Percentiles rank a stretch among this genome's conserved stretches.
phyloP scores from a whole-genome alignment of 2,113 vertebrate genomes.

The Pangasianodon hypophthalmus region DNA sequence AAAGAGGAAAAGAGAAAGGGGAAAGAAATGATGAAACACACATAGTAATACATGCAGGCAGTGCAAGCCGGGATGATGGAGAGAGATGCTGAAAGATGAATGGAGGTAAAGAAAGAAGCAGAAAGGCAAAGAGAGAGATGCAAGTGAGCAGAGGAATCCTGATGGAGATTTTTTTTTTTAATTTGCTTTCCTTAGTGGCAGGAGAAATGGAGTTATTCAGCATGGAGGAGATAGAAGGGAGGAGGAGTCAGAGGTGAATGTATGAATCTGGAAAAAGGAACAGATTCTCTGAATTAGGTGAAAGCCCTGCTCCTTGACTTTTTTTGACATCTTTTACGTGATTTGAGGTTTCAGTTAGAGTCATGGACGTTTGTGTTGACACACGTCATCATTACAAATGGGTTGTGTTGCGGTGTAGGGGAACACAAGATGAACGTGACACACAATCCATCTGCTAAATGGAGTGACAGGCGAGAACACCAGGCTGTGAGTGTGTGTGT shows the following conservation, averaged over 20 bases:
- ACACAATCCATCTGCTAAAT: constrained; percentile 48
- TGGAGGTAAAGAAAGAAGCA: neutral
- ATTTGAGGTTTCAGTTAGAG: constrained; percentile 40
- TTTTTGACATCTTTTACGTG: neutral
- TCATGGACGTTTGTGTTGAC: constrained; percentile 44
- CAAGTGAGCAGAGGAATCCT: neutral
- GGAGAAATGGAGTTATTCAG: constrained; percentile 32
- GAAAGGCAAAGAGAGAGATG: neutral
- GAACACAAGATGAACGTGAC: constrained; percentile 27
- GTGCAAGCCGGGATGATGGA: constrained; percentile 3
- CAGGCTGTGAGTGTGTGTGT: neutral
- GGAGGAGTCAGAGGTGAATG: neutral
- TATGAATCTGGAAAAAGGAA: neutral
- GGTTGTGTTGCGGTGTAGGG: constrained; percentile 27
- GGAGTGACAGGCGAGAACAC: constrained; percentile 31
- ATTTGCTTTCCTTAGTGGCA: constrained; percentile 18
- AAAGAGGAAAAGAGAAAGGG: neutral
- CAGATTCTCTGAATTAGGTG: constrained; percentile 2
- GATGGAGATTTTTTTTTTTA: neutral
- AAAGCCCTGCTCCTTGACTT: too few relatives aligned
- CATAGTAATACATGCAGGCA: constrained; percentile 9
- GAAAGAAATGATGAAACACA: constrained; percentile 15
- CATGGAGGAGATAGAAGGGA: neutral
- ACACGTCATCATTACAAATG: constrained; percentile 46
- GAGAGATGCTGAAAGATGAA: constrained; percentile 6